Percentiles rank a stretch among this genome's conserved stretches.
These are phyloP conservation scores for Eilema depressum DNA, from an alignment of 2,888 invertebrate genomes.

Conservation along the genomic window DNA sequence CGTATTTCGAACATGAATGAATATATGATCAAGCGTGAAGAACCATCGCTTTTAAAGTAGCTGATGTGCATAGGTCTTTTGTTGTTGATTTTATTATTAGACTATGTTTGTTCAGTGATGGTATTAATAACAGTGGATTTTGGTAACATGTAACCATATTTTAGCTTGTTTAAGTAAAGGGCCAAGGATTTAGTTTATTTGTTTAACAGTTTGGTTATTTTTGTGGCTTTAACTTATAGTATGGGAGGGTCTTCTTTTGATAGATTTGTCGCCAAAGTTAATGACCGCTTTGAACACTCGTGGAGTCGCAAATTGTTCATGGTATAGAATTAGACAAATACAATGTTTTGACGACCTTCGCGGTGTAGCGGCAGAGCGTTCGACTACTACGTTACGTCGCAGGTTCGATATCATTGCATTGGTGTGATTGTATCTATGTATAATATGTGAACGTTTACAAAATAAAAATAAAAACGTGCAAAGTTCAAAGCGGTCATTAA, in stretches of 20 bases:
- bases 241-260: neutral
- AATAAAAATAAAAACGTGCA: neutral
- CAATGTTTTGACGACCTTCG: neutral
- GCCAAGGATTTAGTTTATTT: constrained; percentile 16
- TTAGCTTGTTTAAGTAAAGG: constrained; percentile 20
- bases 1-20: neutral
- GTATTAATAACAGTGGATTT: constrained; percentile 31
- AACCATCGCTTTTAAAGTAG: constrained; percentile 13
- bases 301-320: neutral
- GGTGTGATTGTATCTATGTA: too few species aligned
- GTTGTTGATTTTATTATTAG: constrained; percentile 60
- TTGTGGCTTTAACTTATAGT: constrained; percentile 15
- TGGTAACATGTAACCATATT: constrained; percentile 30
- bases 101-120: constrained; percentile 57
- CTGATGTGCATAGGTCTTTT: constrained; percentile 12
- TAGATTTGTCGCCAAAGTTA: neutral
- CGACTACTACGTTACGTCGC: neutral
- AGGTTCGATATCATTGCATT: too few species aligned
- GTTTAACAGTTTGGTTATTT: constrained; percentile 13
- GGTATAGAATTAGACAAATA: neutral
- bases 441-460: too few species aligned
- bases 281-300: neutral
- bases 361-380: neutral
- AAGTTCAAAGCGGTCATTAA: neutral
- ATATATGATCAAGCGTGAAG: neutral